These are phyloP conservation scores for Heliconius nattereri DNA, from an alignment of 1,140 invertebrate genomes.

Conservation along the genomic window DNA sequence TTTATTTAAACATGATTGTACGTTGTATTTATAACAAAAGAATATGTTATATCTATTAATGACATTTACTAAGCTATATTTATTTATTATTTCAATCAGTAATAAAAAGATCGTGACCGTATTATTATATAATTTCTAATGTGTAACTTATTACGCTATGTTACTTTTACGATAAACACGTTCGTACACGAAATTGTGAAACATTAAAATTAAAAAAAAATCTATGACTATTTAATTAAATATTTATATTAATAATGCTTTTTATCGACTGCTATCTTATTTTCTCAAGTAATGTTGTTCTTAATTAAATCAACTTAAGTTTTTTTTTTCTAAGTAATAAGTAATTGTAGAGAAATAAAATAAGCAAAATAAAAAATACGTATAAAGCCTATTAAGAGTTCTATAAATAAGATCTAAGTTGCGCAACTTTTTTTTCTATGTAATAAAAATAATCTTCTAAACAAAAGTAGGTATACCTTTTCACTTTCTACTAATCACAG, in stretches of 20 bases:
- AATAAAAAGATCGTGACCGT: background rate
- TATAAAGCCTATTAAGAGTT: background rate
- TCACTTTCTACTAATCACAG: slow-evolving; percentile 4
- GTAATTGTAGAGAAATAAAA: too few relatives aligned
- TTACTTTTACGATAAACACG: background rate
- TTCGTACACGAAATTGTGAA: background rate
- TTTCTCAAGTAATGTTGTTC: too few relatives aligned
- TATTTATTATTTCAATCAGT: too few relatives aligned
- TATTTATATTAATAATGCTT: too few relatives aligned
- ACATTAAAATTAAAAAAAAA: too few relatives aligned
- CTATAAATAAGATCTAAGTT: background rate
- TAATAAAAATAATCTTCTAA: background rate
- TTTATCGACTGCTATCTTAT: too few relatives aligned
- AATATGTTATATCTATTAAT: background rate
- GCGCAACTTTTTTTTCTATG: background rate
- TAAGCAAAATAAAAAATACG: background rate
- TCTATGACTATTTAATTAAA: too few relatives aligned
- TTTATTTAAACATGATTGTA: too few relatives aligned
- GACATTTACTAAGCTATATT: too few relatives aligned
- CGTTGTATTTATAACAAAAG: too few relatives aligned
- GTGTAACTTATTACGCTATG: background rate
- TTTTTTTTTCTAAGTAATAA: too few relatives aligned
- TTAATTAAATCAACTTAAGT: too few relatives aligned
- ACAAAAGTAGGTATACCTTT: background rate
- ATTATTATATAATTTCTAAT: slow-evolving; percentile 1